Conservation (phyloP, 2,797 vertebrate species). For the Anguilla anguilla region DNA sequence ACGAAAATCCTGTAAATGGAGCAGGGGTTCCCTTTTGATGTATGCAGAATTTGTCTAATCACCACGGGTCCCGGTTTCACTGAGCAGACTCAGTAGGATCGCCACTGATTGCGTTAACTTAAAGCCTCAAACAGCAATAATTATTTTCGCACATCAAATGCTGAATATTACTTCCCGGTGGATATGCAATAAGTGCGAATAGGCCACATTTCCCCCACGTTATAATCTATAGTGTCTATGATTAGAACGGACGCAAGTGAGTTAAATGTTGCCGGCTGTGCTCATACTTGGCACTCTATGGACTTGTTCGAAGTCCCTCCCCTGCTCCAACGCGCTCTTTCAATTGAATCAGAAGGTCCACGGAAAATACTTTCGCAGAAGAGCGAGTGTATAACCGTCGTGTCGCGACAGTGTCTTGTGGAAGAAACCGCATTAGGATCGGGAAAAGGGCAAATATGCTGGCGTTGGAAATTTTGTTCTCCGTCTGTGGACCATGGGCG, state of each 20-base stretch:
- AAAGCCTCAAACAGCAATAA: background rate
- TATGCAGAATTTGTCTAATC: background rate
- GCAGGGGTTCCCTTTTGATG: background rate
- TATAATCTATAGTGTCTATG: background rate
- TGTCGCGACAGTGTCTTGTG: background rate
- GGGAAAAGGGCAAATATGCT: background rate
- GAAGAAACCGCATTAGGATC: background rate
- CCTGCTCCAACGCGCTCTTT: conserved; percentile 6
- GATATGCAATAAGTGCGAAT: background rate
- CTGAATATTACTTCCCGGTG: background rate
- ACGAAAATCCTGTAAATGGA: background rate
- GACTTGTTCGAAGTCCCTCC: conserved; percentile 10
- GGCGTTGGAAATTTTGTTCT: background rate
- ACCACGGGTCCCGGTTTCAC: background rate
- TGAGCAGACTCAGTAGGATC: background rate
- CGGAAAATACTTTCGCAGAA: background rate
- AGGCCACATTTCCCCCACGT: background rate
- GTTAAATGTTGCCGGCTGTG: background rate
- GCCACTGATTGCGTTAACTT: background rate
- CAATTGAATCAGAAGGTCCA: conserved; percentile 9
- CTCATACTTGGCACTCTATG: background rate
- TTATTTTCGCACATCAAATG: background rate
- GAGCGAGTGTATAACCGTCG: background rate
- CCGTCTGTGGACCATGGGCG: conserved; percentile 15
- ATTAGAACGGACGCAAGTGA: background rate